Evolutionary conservation across 2,113 vertebrate species (phyloP), one percentile per base, ranked within the genome.

Genomic region (Phyllopteryx taeniolatus): DNA sequence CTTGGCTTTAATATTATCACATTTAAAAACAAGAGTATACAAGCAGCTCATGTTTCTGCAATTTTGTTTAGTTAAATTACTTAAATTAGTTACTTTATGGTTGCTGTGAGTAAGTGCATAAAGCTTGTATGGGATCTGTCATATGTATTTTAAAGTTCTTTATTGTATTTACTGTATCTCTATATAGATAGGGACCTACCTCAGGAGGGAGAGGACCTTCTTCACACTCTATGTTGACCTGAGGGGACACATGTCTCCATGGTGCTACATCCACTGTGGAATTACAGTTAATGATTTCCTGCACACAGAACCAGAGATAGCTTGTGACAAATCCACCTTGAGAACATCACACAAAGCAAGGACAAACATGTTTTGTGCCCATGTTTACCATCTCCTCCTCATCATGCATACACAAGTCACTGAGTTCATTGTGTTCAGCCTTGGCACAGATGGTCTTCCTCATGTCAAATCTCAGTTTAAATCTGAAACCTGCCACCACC

Each of bases 401-500:
- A 72, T 91, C 77, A 3, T 60, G 27, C 70, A 75, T 83, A 79
- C 96, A 98, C 6, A 90, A 87, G 1, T 90, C 77, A 63, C 73
- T 91, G 71, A 97, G 77, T 2, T 93, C 88, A 5, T 54, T 77
- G 90, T 94, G 93, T 6, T 94, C 71, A 0, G 72, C 17, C 87
- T 94, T 98, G 79, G 93, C 83, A 65, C 97, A 99, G 49, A 90
- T 94, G n/a, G 94, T 98, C 82, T 93, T 94, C 78, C 63, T 53
- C 72, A 97, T 85, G 19, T 91, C 75, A 71, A 95, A 98, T 27
- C 7, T 78, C 49, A 96, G n/a, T 35, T 71, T 2, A 53, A 91
- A 97, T 73, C 92, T 93, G 84, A 91, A 92, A 77, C 95, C 95
- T 67, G 89, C 80, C 20, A 96, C 90, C 71, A 96, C 94, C 97